Conservation (phyloP, 2,113 vertebrate species). For the Cryptoleucopteryx plumbea region DNA sequence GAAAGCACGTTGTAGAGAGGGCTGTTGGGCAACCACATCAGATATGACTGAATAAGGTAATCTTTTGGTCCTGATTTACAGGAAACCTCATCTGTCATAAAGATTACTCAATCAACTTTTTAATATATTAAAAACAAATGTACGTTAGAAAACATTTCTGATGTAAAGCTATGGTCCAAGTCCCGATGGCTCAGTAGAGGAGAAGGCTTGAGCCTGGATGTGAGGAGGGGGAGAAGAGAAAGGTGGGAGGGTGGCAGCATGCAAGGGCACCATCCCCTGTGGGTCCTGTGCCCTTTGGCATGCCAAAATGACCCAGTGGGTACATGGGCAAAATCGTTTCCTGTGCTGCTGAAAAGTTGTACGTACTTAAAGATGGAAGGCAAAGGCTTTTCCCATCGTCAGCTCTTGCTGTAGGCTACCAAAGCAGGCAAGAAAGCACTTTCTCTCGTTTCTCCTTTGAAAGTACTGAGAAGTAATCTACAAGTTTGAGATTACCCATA, state of each 20-base stretch:
- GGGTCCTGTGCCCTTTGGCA: neutral
- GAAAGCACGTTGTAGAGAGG: neutral
- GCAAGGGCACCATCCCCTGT: fast-evolving
- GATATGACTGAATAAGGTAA: constrained; percentile 13
- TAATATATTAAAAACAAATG: constrained; percentile 39
- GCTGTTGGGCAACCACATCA: neutral
- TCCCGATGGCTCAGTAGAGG: neutral
- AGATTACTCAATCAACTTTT: constrained; percentile 7
- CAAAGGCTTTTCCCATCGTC: neutral
- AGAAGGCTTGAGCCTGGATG: neutral
- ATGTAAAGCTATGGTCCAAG: neutral
- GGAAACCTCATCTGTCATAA: neutral
- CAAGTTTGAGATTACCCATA: constrained; percentile 19
- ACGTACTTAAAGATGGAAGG: neutral
- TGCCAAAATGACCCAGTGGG: neutral
- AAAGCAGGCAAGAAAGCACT: neutral
- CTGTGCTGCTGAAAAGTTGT: neutral
- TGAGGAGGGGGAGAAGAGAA: neutral
- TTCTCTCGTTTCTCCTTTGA: neutral
- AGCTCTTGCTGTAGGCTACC: neutral
- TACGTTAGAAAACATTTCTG: neutral
- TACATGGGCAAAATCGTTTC: neutral
- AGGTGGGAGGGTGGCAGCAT: neutral
- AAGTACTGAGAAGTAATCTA: constrained; percentile 17
- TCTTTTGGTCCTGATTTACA: neutral